These are phyloP conservation scores for Scartelaos histophorus DNA, from an alignment of 2,113 vertebrate species.

Conservation along the genomic window DNA sequence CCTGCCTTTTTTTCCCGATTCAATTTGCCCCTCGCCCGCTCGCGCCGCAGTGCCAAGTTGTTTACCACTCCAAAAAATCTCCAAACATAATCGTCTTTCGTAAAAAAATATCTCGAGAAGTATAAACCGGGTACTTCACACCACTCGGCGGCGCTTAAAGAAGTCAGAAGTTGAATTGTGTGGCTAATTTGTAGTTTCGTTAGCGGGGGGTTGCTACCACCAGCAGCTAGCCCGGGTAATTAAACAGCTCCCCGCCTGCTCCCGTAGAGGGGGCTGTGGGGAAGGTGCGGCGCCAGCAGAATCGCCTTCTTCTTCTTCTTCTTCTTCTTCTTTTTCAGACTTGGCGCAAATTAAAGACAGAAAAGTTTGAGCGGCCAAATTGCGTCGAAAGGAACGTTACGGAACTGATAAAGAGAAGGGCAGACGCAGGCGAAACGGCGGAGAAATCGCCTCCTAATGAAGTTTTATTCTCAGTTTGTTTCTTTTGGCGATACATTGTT, in stretches of 20 bases:
- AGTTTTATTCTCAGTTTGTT: too few species aligned
- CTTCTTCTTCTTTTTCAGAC: too few species aligned
- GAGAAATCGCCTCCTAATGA: too few species aligned
- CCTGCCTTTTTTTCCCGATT: conserved; percentile 65
- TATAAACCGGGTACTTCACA: conserved; percentile 62
- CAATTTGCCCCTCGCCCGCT: conserved; percentile 69
- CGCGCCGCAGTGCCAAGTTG: conserved; percentile 68
- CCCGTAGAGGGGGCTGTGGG: conserved; percentile 20
- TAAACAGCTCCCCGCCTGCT: conserved; percentile 67
- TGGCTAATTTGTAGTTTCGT: conserved; percentile 62
- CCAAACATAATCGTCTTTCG: conserved; percentile 70
- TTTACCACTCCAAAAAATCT: conserved; percentile 68
- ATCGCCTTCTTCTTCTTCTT: conserved; percentile 47
- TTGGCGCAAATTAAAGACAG: conserved; percentile 35
- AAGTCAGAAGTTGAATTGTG: conserved; percentile 61
- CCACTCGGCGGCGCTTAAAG: conserved; percentile 63
- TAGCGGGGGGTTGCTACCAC: conserved; percentile 63
- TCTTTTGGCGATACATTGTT: too few species aligned
- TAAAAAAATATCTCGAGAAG: conserved; percentile 59
- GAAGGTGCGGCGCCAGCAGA: conserved; percentile 40
- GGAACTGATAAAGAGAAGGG: too few species aligned
- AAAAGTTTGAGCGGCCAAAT: conserved; percentile 45
- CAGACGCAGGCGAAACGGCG: too few species aligned
- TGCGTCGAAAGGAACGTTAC: not conserved
- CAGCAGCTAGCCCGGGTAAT: conserved; percentile 63